Evolutionary conservation across 2,888 invertebrate genomes (phyloP).

Genomic region (Strigamia crassipes): DNA sequence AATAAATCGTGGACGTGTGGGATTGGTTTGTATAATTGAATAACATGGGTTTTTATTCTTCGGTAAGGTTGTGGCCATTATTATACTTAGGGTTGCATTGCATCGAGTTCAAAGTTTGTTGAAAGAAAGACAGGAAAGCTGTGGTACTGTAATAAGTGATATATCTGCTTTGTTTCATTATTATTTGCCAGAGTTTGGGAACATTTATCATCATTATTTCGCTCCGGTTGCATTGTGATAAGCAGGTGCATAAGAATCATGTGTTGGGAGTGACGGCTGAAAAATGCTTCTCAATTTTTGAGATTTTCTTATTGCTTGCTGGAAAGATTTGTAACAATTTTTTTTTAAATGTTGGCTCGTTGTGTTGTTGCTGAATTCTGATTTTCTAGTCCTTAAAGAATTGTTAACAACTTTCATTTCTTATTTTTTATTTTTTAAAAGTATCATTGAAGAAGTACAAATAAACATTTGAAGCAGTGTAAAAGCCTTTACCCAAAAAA

Average conservation of each 20-base stretch:
- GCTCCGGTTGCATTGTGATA: conserved; percentile 10
- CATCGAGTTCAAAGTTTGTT: not conserved
- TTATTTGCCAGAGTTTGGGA: not conserved
- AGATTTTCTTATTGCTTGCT: conserved; percentile 28
- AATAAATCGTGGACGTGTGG: not conserved
- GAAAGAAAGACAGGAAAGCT: not conserved
- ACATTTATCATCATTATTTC: conserved; percentile 14
- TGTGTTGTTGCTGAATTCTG: not conserved
- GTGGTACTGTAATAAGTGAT: not conserved
- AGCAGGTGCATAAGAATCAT: conserved; percentile 27
- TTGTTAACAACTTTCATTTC: too few species aligned
- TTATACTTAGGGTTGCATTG: too few species aligned
- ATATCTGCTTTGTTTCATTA: conserved; percentile 28
- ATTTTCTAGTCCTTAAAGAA: not conserved
- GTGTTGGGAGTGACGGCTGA: conserved; percentile 15
- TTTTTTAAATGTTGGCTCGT: not conserved
- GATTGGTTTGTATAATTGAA: not conserved
- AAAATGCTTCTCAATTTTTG: conserved; percentile 31
- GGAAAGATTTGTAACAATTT: not conserved
- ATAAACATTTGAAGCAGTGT: too few species aligned
- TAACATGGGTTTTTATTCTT: not conserved
- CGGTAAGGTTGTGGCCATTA: too few species aligned
- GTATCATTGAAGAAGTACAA: too few species aligned
- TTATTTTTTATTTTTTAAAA: too few species aligned
- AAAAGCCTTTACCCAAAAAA: too few species aligned